Percentiles rank a stretch among this genome's conserved stretches.
Conservation (phyloP, 2,888 invertebrate genomes). For the Lithophane semibrunnea region DNA sequence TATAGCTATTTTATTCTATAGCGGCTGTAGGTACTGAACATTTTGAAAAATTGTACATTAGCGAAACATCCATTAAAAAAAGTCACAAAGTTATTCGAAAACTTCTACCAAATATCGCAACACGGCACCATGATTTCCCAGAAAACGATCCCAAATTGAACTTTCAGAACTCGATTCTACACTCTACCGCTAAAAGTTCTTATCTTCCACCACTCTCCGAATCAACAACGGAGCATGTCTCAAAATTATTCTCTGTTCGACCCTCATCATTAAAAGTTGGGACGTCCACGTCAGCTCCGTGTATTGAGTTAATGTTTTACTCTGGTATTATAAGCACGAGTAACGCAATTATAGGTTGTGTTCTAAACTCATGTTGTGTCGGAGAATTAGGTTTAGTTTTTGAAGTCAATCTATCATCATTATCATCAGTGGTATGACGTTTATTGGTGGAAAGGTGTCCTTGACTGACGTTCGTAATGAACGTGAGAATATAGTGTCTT, state of each 20-base stretch:
- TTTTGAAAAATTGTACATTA: background rate
- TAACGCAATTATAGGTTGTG: conserved; percentile 44
- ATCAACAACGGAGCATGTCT: conserved; percentile 67
- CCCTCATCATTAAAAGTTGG: conserved; percentile 83
- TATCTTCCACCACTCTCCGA: conserved; percentile 23
- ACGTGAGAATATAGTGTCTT: no score
- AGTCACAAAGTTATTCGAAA: background rate
- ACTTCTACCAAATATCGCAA: background rate
- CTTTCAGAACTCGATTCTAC: conserved; percentile 10
- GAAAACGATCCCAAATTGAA: conserved; percentile 20
- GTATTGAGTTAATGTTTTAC: conserved; percentile 72
- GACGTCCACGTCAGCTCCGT: conserved; percentile 70
- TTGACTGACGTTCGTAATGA: background rate
- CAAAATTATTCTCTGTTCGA: conserved; percentile 72
- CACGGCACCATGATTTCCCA: background rate
- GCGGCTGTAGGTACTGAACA: no score
- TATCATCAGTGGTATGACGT: conserved; percentile 12
- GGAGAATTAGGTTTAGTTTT: conserved; percentile 26
- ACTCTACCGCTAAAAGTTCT: conserved; percentile 24
- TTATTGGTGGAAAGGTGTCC: background rate
- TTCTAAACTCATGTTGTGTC: conserved; percentile 7
- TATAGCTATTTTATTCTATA: background rate
- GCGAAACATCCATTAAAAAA: background rate
- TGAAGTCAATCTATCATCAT: conserved; percentile 34
- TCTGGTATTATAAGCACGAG: conserved; percentile 56